Evolutionary conservation across 2,113 vertebrate genomes (phyloP), one percentile per base, ranked within the genome.

Genomic region (Amazona guildingii): DNA sequence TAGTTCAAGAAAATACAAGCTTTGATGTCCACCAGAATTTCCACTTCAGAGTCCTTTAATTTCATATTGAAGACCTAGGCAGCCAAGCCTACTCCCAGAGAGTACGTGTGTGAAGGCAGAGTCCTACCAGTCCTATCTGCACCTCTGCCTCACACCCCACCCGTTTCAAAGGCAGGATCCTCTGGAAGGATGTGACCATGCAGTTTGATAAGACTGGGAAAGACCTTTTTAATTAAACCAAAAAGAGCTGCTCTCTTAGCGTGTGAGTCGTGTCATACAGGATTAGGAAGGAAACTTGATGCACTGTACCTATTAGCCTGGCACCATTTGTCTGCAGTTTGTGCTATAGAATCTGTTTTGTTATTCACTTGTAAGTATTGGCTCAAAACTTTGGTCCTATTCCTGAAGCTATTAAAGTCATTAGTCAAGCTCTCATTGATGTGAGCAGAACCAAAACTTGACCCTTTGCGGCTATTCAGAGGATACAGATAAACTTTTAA

Each of bases 401-500:
- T 85, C 72, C 88, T 88, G 73, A 72, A 90, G 54, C 67, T 83
- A 91, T 88, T 93, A 78, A 87, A 83, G 73, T 90, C 75, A 92
- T 93, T 92, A 94, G 59, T 92, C 83, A 90, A 87, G 49, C 52
- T 89, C 62, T 75, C 88, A 88, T 72, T 96, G 87, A 93, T 96
- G 94, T 88, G 80, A 96, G 74, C 68, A 86, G 63, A 79, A 90
- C 69, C 73, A 95, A 88, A 87, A 67, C 91, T 92, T 88, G 92
- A 92, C 79, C 79, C 95, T 97, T 96, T 97, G 96, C 97, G 94
- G 97, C 97, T 97, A 94, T 97, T 97, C 97, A 97, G 96, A 96
- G 96, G 95, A 97, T 84, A 97, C 88, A 95, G 93, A 98, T 86
- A 98, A 98, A 97, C 89, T 97, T 95, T 91, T 96, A 97, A 97